Percentiles rank a stretch among this genome's conserved stretches.
phyloP scores from a whole-genome alignment of 1,140 invertebrate species.

The Ericerus pela region DNA sequence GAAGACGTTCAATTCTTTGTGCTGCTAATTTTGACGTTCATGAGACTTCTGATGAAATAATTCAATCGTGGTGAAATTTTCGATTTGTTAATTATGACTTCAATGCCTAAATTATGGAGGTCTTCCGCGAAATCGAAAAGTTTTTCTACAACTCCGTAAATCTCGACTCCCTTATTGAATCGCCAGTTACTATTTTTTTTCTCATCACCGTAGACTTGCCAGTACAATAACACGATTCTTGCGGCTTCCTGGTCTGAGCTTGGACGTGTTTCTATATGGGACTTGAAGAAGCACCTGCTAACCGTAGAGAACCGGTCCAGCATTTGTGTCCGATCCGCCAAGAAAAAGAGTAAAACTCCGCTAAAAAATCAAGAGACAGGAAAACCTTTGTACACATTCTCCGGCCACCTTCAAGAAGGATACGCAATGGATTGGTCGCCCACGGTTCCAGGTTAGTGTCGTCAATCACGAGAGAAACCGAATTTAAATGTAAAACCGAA shows the following conservation, averaged over 20 bases:
- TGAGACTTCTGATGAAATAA: no score
- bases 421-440: constrained; percentile 89
- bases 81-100: no score
- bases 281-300: constrained; percentile 62
- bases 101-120: no score
- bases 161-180: background rate
- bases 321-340: constrained; percentile 38
- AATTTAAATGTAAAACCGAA: background rate
- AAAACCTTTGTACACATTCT: constrained; percentile 71
- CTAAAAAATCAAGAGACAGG: constrained; percentile 26
- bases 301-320: constrained; percentile 54
- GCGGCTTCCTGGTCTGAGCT: constrained; percentile 88
- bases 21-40: no score
- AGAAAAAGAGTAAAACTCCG: constrained; percentile 19
- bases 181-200: constrained; percentile 5
- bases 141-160: no score
- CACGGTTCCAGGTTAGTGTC: constrained; percentile 47
- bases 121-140: no score
- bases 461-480: background rate
- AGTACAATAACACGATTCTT: constrained; percentile 14
- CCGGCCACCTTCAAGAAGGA: constrained; percentile 82
- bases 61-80: no score
- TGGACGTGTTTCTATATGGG: constrained; percentile 80
- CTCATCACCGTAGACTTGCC: constrained; percentile 11
- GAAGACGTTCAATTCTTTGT: no score